A percentile compares a stretch with the other conserved stretches of the same genome.
phyloP scores from a whole-genome alignment of 2,113 vertebrate species.

The Stigmatopora nigra region DNA sequence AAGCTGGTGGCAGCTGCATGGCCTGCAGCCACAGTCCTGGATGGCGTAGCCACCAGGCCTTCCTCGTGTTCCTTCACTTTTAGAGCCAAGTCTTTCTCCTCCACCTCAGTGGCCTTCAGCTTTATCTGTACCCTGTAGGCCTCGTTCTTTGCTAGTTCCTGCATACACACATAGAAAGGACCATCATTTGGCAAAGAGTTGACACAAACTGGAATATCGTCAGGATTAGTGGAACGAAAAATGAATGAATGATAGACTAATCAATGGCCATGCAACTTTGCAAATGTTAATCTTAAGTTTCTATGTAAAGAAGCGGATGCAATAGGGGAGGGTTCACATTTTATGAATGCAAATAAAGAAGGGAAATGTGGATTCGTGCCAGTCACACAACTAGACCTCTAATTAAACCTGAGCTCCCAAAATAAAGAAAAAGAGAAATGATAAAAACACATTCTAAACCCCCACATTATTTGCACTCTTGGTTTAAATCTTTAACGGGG shows the following conservation, averaged over 20 bases:
- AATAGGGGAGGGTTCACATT: too few species aligned
- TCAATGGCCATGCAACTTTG: background rate
- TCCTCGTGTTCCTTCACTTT: slow-evolving; percentile 71
- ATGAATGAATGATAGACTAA: background rate
- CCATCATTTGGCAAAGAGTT: background rate
- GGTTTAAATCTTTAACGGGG: too few species aligned
- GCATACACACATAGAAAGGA: background rate
- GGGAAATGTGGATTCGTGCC: too few species aligned
- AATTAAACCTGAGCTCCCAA: too few species aligned
- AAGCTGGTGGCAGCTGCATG: slow-evolving; percentile 81
- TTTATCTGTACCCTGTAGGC: slow-evolving; percentile 73
- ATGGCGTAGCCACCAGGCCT: slow-evolving; percentile 72
- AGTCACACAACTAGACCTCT: too few species aligned
- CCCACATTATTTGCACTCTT: too few species aligned
- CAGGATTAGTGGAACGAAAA: too few species aligned
- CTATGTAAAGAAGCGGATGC: too few species aligned
- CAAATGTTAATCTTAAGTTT: too few species aligned
- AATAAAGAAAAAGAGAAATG: too few species aligned
- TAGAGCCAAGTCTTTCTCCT: slow-evolving; percentile 71
- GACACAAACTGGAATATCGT: background rate
- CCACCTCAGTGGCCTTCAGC: slow-evolving; percentile 67
- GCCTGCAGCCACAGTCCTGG: slow-evolving; percentile 73
- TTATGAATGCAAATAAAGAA: too few species aligned
- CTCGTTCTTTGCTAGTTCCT: slow-evolving; percentile 82
- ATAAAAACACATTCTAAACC: too few species aligned